A percentile compares a stretch with the other conserved stretches of the same genome.
Conservation (phyloP, 2,113 vertebrate species). For the Phylloscopus trochiloides region DNA sequence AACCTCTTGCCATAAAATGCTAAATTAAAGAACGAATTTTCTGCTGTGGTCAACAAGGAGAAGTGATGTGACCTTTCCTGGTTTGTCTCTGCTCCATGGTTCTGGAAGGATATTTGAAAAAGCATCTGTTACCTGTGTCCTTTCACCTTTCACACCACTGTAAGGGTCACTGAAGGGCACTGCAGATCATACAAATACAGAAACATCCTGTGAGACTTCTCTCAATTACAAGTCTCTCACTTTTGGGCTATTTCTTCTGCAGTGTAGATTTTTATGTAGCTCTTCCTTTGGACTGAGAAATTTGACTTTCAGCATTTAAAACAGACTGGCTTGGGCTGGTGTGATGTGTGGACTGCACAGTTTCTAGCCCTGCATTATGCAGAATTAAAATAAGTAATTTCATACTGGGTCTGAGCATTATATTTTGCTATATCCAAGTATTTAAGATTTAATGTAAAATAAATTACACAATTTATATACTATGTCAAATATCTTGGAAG, state of each 20-base stretch:
- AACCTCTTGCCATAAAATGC: not conserved
- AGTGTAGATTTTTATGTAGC: not conserved
- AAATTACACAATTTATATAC: slow-evolving; percentile 49
- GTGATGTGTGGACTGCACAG: not conserved
- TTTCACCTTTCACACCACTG: not conserved
- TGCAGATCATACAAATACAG: not conserved
- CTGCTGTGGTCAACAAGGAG: not conserved
- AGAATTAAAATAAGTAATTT: slow-evolving; percentile 47
- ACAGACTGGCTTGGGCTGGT: not conserved
- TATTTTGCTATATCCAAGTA: slow-evolving; percentile 40
- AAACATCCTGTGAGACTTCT: not conserved
- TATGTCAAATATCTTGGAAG: slow-evolving; percentile 62
- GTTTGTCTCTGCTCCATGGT: not conserved
- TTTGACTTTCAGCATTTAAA: not conserved
- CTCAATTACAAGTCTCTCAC: not conserved
- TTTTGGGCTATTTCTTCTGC: not conserved
- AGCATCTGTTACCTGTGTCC: not conserved
- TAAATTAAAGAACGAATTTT: not conserved
- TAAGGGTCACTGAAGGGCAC: not conserved
- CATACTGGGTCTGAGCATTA: not conserved
- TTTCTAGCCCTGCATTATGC: not conserved
- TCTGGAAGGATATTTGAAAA: not conserved
- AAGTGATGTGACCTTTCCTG: not conserved
- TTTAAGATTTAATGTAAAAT: slow-evolving; percentile 62
- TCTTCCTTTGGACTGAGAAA: not conserved